A percentile compares a stretch with the other conserved stretches of the same genome.
These are phyloP conservation scores for Congeria kusceri DNA, from an alignment of 2,888 invertebrate species.

Conservation along the genomic window DNA sequence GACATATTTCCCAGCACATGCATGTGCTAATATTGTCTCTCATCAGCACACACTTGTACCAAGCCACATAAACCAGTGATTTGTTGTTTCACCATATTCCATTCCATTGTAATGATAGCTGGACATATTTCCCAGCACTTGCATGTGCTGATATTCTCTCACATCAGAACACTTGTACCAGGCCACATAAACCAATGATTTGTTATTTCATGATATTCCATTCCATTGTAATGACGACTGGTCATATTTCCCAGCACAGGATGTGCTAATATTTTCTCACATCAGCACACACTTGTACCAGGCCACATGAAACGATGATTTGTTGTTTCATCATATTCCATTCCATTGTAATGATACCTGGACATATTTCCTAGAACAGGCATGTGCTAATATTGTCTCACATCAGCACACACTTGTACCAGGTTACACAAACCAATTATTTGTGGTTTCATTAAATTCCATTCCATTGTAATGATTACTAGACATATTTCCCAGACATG, in stretches of 20 bases:
- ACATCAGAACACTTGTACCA: slow-evolving; percentile 19
- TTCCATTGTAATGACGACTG: not conserved
- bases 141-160: slow-evolving; percentile 12
- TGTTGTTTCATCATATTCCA: not conserved
- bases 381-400: slow-evolving; percentile 9
- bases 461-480: not conserved
- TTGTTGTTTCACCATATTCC: too few species aligned
- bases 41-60: slow-evolving; percentile 32
- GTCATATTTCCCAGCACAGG: slow-evolving; percentile 10
- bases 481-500: slow-evolving; percentile 21
- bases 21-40: slow-evolving; percentile 16
- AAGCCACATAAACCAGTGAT: slow-evolving; percentile 4
- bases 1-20: slow-evolving; percentile 24
- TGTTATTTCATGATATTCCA: too few species aligned
- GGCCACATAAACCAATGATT: not conserved
- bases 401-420: slow-evolving; percentile 7
- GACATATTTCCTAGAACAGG: slow-evolving; percentile 9
- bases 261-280: not conserved
- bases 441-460: not conserved
- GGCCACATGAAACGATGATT: not conserved
- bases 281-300: slow-evolving; percentile 36
- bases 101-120: not conserved
- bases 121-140: slow-evolving; percentile 10
- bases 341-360: not conserved
- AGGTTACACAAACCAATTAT: too few species aligned